Base-by-base conservation (phyloP, 2,888 invertebrate species). In the Nomada flava region DNA sequence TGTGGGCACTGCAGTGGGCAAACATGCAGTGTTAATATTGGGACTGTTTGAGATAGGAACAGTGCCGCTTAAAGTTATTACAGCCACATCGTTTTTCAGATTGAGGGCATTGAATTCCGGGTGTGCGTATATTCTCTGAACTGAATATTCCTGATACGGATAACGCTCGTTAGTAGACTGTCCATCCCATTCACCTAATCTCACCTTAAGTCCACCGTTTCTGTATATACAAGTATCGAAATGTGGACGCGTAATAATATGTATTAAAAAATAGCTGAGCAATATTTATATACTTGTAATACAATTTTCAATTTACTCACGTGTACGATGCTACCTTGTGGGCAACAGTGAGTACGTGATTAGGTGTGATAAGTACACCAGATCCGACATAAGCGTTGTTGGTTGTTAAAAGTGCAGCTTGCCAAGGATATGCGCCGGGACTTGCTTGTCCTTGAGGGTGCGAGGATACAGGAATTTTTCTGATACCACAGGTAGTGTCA, bases 31-130 rank as follows among this genome's bases (percentile, higher is more conserved):
- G 36, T 94, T 94, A 69, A 95, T 94, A 79, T 94, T 94, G 1
- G 93, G 94, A 75, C 89, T 92, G 1, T 86, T 85, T 0, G 91
- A 69, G 13, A 94, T 85, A 23, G 94, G 93, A 4, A 95, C 94
- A 9, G 80, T 64, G 4, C 70, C 79, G 3, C 95, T 94, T n/a
- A 98, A 93, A 78, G 96, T 95, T 44, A 98, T 92, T 0, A 98
- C 95, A 1, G 98, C 98, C 52, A 98, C 95, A 92, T 98, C 97
- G 91, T 97, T 97, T 86, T 96, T 96, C 62, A 98, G 94, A 83
- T 97, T 97, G 74, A 94, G 95, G 0, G 96, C 93, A 90, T 96
- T 96, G 92, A 96, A 98, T 20, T 95, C 95, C 0, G 97, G 95
- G 89, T 96, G 96, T 10, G 95, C 94, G 84, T 95, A 95, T 55